Percentiles rank a stretch among this genome's conserved stretches.
Conservation (phyloP, 2,797 vertebrate genomes). For the Thalassophryne amazonica region DNA sequence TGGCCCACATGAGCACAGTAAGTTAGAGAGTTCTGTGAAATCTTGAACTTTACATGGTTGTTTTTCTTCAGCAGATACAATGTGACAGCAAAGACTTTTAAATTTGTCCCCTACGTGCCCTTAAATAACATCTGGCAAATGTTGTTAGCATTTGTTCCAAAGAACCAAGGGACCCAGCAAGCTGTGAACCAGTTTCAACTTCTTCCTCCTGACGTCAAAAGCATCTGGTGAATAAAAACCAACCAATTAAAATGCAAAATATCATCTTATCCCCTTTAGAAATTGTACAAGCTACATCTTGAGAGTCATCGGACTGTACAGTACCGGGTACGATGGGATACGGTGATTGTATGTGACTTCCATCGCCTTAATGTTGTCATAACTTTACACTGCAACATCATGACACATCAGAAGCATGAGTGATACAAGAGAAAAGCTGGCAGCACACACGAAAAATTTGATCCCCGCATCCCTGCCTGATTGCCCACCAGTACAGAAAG, state of each 20-base stretch:
- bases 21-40: constrained; percentile 34
- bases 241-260: constrained; percentile 38
- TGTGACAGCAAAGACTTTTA: constrained; percentile 17
- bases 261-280: constrained; percentile 1
- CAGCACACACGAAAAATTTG: constrained; percentile 25
- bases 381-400: constrained; percentile 24
- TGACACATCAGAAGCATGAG: constrained; percentile 35
- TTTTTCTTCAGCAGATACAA: constrained; percentile 18
- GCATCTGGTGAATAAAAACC: constrained; percentile 29
- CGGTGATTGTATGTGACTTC: constrained; percentile 1
- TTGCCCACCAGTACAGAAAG: constrained; percentile 29
- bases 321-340: background rate
- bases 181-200: background rate
- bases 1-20: constrained; percentile 46
- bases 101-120: constrained; percentile 22
- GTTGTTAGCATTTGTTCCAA: constrained; percentile 44
- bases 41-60: constrained; percentile 30
- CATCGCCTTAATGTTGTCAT: constrained; percentile 4
- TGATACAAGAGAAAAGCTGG: constrained; percentile 38
- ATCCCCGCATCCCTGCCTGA: constrained; percentile 15
- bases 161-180: constrained; percentile 27
- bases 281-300: background rate
- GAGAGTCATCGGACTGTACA: background rate
- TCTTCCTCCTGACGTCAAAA: constrained; percentile 3
- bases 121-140: constrained; percentile 53